Evolutionary conservation across 2,888 invertebrate species (phyloP), one percentile per base, ranked within the genome.

Genomic region (Enchytraeus crypticus): DNA sequence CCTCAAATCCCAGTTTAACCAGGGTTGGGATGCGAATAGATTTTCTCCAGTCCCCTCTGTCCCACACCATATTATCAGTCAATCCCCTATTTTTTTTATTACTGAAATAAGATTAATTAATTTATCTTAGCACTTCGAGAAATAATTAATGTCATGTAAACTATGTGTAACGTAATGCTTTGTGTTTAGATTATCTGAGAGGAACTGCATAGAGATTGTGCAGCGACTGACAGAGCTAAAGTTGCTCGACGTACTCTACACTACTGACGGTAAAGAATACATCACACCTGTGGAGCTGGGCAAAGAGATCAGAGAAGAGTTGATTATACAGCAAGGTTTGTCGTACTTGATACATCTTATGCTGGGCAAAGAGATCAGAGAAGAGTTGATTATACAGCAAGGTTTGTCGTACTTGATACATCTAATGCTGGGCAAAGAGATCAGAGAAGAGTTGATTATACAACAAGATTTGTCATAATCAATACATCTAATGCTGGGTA

Each of bases 261-360:
- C 97, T 1, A 88, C 86, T 70, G 96, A 98, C 84, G 98, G 97
- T 14, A 95, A 95, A 80, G 95, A 96, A 77, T 98, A 96, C 77
- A 83, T 98, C 49, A 98, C 98, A 1, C 90, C 89, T 1, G 85
- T 89, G 59, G 91, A 97, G 74, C 84, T 98, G 62, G 81, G 85
- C 26, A 88, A 87, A 71, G 95, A 97, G 82, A 90, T 96, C 51
- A 85, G 85, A 76, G 92, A 93, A 81, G 96, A 97, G 80, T 81
- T 96, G 1, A 87, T 85, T 77, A 85, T 90, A 0, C 86, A 87
- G 78, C 90, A 90, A 64, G 84, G 83, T 82, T 72, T 63, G 64
- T 45, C 18, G n/a, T 43, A 2, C 21, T n/a, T n/a, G n/a, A 98
- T 98, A 1, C 90, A 89, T 1, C 85, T 89, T 59, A 91, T 97